Evolutionary conservation across 2,113 vertebrate genomes (phyloP), one percentile per base, ranked within the genome.

Genomic region (Willisornis vidua): DNA sequence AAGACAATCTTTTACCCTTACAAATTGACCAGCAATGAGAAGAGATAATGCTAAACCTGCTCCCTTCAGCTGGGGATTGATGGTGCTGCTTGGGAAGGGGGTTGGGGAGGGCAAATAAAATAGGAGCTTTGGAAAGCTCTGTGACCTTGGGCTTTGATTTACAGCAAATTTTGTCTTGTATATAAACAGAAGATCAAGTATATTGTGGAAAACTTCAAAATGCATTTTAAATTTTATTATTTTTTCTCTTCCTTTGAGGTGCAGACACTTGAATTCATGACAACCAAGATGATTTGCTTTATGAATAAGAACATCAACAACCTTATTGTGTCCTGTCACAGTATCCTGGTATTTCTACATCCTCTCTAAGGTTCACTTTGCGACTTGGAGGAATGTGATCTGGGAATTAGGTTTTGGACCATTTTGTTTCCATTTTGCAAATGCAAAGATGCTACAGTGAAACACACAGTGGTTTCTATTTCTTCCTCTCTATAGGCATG

Each of bases 401-500:
- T 91, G 94, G 89, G 91, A 95, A 94, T 97, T 92, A 87, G 26
- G 19, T 77, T 95, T 95, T 93, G 86, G 80, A 89, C 80, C 57
- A 33, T 37, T 96, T 94, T 95, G 66, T 80, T 94, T 70, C 81
- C 82, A 94, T 94, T 94, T 95, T 92, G 72, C 92, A 94, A 81
- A 92, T 77, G 91, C 63, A 71, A 92, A 93, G 94, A 97, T 96
- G 96, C 91, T 82, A 49, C 90, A 93, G 92, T 35, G 55, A 68
- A 95, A 86, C 68, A 85, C 87, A 90, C 49, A 86, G 89, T 49
- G 92, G 94, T 90, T 95, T 96, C 90, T 95, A 41, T 97, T 96
- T 96, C 94, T 97, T 93, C 85, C 81, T 96, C 95, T 97, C 95
- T 72, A 46, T 96, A 95, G 95, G 88, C 93, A 79, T 92, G 72